Evolutionary conservation across 2,888 invertebrate species (phyloP).

Genomic region (Pachydiplax longipennis): DNA sequence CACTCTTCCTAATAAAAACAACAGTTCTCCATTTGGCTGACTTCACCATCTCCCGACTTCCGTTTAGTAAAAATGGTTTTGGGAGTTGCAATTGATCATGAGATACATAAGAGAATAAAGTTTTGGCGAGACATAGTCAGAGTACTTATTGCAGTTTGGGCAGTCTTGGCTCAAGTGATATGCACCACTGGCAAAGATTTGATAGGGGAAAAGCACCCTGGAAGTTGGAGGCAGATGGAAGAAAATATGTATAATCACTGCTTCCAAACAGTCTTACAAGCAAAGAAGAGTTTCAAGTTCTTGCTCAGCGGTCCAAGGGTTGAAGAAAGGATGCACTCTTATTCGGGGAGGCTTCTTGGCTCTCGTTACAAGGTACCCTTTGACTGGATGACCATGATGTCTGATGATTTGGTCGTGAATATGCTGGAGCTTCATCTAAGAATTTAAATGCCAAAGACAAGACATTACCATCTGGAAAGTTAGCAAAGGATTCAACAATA

Average conservation of each 20-base stretch:
- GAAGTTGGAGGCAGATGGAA: neutral
- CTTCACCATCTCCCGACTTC: neutral
- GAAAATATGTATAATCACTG: neutral
- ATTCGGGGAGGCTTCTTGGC: neutral
- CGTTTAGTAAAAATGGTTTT: neutral
- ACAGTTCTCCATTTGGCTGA: slow-evolving; percentile 8
- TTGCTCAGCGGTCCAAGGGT: slow-evolving; percentile 18
- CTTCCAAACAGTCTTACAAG: slow-evolving; percentile 22
- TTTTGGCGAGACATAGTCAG: neutral
- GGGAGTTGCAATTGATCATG: neutral
- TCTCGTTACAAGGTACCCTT: neutral
- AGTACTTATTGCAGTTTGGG: slow-evolving; percentile 39
- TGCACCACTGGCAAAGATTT: slow-evolving; percentile 21
- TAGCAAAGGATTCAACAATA: neutral
- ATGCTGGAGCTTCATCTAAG: slow-evolving; percentile 33
- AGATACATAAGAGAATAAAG: slow-evolving; percentile 1
- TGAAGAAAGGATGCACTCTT: slow-evolving; percentile 23
- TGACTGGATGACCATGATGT: slow-evolving; percentile 29
- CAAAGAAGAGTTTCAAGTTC: neutral
- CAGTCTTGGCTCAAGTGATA: slow-evolving; percentile 31
- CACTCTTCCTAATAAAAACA: slow-evolving; percentile 25
- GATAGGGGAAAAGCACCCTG: neutral
- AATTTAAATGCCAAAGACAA: neutral
- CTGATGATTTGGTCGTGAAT: slow-evolving; percentile 5
- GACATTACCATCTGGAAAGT: slow-evolving; percentile 1